Percentiles rank a stretch among this genome's conserved stretches.
Conservation (phyloP, 2,113 vertebrate genomes). For the Leucoraja erinaceus region DNA sequence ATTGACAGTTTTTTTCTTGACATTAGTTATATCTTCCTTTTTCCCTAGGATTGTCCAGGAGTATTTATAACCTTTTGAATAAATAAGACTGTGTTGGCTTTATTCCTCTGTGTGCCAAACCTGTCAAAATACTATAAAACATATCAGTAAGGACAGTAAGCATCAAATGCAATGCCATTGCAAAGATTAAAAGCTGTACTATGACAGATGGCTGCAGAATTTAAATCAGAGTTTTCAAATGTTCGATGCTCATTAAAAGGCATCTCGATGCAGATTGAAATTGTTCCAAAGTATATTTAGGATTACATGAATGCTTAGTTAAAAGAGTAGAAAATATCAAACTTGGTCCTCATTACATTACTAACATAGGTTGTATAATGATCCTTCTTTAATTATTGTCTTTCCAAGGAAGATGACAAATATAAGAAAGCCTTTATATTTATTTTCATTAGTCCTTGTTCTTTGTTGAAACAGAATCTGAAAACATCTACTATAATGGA, state of each 20-base stretch:
- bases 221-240: conserved; percentile 7
- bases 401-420: neutral
- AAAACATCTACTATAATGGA: neutral
- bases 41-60: too few species aligned
- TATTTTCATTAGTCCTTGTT: neutral
- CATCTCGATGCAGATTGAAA: neutral
- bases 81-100: neutral
- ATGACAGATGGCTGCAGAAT: neutral
- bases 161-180: neutral
- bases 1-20: neutral
- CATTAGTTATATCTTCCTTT: neutral
- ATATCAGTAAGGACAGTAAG: neutral
- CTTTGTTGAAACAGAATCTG: neutral
- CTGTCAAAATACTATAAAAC: neutral
- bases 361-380: neutral
- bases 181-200: neutral
- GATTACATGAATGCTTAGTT: neutral
- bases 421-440: neutral
- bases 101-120: neutral
- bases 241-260: neutral
- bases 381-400: neutral
- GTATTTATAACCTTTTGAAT: neutral
- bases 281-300: neutral
- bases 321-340: neutral
- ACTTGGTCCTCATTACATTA: neutral